phyloP scores from a whole-genome alignment of 92 coral and sea anemone species.

The Parazoanthus swiftii region DNA sequence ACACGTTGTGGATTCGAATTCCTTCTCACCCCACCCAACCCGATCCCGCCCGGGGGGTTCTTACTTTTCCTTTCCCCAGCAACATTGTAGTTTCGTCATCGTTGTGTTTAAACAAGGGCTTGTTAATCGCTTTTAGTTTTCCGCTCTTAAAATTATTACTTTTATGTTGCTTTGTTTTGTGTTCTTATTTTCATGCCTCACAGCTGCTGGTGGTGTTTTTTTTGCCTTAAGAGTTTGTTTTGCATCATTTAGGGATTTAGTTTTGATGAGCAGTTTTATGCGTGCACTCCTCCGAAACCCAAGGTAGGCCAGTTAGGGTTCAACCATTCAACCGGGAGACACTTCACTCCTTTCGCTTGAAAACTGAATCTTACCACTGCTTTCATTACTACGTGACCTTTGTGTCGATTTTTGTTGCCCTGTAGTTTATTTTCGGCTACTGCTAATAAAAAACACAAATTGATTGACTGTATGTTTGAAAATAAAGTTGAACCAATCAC shows the following conservation, averaged over 20 bases:
- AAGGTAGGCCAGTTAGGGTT: conserved; percentile 53
- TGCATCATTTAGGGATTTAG: conserved; percentile 44
- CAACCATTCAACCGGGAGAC: neutral
- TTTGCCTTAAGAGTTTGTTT: conserved; percentile 23
- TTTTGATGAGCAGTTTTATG: conserved; percentile 63
- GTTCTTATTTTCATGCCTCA: neutral
- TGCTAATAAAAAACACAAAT: too few species aligned
- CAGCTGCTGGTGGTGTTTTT: neutral
- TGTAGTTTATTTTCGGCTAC: too few species aligned
- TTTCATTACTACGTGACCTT: too few species aligned
- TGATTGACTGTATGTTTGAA: too few species aligned
- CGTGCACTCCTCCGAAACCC: conserved; percentile 61
- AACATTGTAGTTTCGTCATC: too few species aligned
- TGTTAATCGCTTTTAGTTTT: too few species aligned
- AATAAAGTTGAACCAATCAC: too few species aligned
- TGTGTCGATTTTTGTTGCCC: too few species aligned
- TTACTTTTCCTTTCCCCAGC: neutral
- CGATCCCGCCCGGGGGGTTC: neutral
- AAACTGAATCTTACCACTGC: too few species aligned
- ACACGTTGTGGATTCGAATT: too few species aligned
- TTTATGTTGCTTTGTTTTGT: conserved; percentile 15
- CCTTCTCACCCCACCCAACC: neutral
- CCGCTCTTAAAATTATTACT: neutral
- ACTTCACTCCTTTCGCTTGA: neutral
- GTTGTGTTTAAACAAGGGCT: too few species aligned